Percentiles rank a stretch among this genome's conserved stretches.
These are phyloP conservation scores for Notamacropus eugenii DNA, from an alignment of 2,797 vertebrate species.

Conservation along the genomic window DNA sequence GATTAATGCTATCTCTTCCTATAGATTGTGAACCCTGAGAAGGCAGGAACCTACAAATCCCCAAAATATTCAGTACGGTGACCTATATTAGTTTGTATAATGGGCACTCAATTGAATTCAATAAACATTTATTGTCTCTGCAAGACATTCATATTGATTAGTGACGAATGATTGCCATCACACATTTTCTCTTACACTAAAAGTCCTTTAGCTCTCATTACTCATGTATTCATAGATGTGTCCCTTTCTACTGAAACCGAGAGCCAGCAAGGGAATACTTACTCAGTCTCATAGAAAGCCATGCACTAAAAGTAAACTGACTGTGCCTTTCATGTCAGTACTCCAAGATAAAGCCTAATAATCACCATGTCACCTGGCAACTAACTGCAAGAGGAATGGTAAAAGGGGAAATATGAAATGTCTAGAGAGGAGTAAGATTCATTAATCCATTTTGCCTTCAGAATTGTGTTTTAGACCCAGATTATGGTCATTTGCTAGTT, in stretches of 20 bases:
- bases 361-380: conserved; percentile 15
- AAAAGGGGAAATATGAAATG: conserved; percentile 31
- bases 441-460: conserved; percentile 16
- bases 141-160: not conserved
- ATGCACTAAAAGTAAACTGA: not conserved
- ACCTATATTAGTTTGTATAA: not conserved
- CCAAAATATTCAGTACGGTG: not conserved
- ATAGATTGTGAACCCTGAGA: not conserved
- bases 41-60: not conserved
- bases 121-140: not conserved
- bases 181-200: not conserved
- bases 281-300: not conserved
- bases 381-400: conserved; percentile 25
- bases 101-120: not conserved
- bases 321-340: not conserved
- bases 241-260: not conserved
- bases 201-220: not conserved
- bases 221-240: not conserved
- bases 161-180: not conserved
- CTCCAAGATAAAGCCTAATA: not conserved
- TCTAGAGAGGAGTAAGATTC: conserved; percentile 20
- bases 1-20: not conserved
- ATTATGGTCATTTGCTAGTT: conserved; percentile 4
- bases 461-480: conserved; percentile 45
- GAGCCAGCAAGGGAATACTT: accelerated